phyloP scores from a whole-genome alignment of 2,888 invertebrate genomes.

The Lasius platythorax region DNA sequence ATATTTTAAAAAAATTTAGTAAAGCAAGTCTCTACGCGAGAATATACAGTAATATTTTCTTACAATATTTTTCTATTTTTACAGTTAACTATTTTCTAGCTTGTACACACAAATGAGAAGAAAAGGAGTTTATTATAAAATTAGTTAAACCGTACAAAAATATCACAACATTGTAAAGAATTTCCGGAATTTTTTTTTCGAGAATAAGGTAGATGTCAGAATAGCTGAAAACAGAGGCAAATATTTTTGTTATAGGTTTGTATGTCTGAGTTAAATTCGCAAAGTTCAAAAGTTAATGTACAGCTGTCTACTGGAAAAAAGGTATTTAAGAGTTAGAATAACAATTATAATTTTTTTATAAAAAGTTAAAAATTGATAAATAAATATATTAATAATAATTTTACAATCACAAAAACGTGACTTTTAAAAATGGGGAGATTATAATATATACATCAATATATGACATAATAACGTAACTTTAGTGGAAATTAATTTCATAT shows the following conservation, averaged over 20 bases:
- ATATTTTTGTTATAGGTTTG: background rate
- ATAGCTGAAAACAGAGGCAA: background rate
- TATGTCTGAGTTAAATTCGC: background rate
- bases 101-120: background rate
- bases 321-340: background rate
- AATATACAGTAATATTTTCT: background rate
- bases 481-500: background rate
- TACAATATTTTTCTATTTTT: background rate
- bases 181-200: background rate
- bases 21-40: background rate
- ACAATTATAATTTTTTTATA: background rate
- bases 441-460: background rate
- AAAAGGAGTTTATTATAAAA: background rate
- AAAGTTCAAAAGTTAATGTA: background rate
- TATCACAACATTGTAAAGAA: background rate
- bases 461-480: background rate
- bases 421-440: background rate
- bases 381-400: background rate
- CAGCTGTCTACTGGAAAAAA: background rate
- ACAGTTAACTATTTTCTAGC: no score
- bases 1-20: background rate
- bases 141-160: background rate
- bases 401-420: background rate
- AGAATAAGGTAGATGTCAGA: background rate
- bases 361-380: background rate